A percentile compares a stretch with the other conserved stretches of the same genome.
These are phyloP conservation scores for Drosophila helvetica DNA, from an alignment of 2,888 invertebrate genomes.

Conservation along the genomic window DNA sequence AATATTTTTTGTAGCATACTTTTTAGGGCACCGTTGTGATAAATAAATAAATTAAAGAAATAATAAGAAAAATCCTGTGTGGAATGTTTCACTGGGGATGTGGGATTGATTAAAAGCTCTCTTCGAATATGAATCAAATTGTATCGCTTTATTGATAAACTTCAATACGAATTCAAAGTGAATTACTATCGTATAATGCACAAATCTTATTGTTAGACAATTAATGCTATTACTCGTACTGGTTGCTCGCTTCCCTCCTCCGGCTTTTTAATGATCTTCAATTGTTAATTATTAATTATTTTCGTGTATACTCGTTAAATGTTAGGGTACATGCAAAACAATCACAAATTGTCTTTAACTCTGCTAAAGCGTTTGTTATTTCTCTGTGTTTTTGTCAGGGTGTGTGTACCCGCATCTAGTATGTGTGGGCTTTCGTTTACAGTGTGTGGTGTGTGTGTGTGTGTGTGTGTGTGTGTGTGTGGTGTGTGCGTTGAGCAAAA, in stretches of 20 bases:
- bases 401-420: not conserved
- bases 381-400: slow-evolving; percentile 11
- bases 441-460: slow-evolving; percentile 24
- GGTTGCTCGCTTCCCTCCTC: slow-evolving; percentile 22
- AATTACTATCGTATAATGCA: slow-evolving; percentile 62
- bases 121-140: slow-evolving; percentile 36
- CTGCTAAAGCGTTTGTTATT: slow-evolving; percentile 49
- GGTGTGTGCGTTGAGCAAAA: slow-evolving; percentile 48
- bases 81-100: not conserved
- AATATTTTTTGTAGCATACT: slow-evolving; percentile 4
- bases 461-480: slow-evolving; percentile 41
- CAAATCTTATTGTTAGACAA: slow-evolving; percentile 62
- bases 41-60: slow-evolving; percentile 11
- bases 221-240: slow-evolving; percentile 55
- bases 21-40: slow-evolving; percentile 53
- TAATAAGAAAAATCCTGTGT: not conserved
- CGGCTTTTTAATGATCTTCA: not conserved
- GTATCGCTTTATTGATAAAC: slow-evolving; percentile 67
- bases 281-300: slow-evolving; percentile 27
- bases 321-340: slow-evolving; percentile 60
- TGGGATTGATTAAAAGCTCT: not conserved
- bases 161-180: slow-evolving; percentile 65
- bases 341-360: slow-evolving; percentile 70
- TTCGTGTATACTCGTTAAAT: slow-evolving; percentile 43
- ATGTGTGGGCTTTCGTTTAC: slow-evolving; percentile 23